Evolutionary conservation across 2,888 invertebrate genomes (phyloP).

Genomic region (Protophormia terraenovae): DNA sequence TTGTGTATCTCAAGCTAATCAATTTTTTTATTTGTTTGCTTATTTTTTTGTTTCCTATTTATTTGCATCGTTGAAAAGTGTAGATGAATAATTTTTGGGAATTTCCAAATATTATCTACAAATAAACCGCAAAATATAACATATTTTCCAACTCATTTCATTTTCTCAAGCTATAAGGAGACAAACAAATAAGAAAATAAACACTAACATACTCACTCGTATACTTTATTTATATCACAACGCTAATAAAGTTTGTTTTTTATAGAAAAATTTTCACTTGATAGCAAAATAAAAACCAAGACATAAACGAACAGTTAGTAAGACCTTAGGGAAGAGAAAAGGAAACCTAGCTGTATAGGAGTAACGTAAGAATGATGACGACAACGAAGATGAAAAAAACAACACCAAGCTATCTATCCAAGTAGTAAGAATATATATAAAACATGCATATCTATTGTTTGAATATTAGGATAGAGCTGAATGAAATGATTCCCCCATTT

Average conservation of each 20-base stretch:
- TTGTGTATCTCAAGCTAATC: conserved; percentile 39
- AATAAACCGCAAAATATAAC: conserved; percentile 66
- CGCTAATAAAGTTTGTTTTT: conserved; percentile 33
- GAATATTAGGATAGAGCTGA: neutral
- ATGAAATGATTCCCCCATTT: neutral
- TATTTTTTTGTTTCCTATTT: neutral
- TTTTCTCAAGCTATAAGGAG: conserved; percentile 68
- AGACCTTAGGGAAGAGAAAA: neutral
- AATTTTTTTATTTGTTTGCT: conserved; percentile 1
- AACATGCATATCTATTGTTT: neutral
- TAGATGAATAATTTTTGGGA: conserved; percentile 25
- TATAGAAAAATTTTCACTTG: conserved; percentile 28
- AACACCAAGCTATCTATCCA: neutral
- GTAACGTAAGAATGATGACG: neutral
- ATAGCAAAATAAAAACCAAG: conserved; percentile 7
- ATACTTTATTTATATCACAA: conserved; percentile 7
- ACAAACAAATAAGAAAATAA: conserved; percentile 68
- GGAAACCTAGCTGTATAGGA: neutral
- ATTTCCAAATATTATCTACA: conserved; percentile 34
- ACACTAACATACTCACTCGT: conserved; percentile 37
- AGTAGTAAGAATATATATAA: neutral
- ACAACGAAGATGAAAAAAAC: neutral
- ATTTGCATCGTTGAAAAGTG: conserved; percentile 9
- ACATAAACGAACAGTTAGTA: conserved; percentile 12
- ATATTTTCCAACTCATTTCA: conserved; percentile 79